phyloP scores from a whole-genome alignment of 1,140 invertebrate species.

The Anthonomus grandis region DNA sequence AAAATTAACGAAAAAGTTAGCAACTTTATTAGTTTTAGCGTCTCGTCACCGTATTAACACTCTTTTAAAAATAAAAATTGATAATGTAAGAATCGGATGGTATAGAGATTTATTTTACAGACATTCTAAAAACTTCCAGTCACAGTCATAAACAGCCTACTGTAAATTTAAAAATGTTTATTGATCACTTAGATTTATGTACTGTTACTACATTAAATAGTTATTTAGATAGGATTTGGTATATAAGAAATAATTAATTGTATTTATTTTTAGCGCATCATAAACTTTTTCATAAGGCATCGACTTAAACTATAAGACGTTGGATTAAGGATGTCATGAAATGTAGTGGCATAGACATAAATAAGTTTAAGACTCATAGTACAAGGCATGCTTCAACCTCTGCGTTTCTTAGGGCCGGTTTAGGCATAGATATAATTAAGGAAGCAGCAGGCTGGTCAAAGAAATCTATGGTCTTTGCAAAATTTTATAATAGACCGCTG shows the following conservation, averaged over 20 bases:
- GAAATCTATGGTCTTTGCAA: neutral
- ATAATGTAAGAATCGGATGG: neutral
- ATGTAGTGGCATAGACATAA: neutral
- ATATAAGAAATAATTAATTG: neutral
- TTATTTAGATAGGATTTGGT: neutral
- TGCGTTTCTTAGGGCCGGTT: neutral
- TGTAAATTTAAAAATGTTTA: neutral
- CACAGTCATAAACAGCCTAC: neutral
- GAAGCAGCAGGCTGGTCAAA: constrained; percentile 6
- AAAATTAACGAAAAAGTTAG: neutral
- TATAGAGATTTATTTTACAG: neutral
- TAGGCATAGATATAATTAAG: constrained; percentile 8
- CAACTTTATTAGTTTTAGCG: constrained; percentile 3
- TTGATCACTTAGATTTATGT: neutral
- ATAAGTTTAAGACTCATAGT: constrained; percentile 2
- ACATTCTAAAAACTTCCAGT: neutral
- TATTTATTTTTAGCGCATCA: constrained; percentile 3
- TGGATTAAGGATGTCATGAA: constrained; percentile 7
- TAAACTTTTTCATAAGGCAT: neutral
- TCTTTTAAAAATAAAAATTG: neutral
- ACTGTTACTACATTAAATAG: neutral
- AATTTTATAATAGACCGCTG: constrained; percentile 17
- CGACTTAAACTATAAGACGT: constrained; percentile 7
- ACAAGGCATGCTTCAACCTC: constrained; percentile 12
- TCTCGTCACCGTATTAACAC: constrained; percentile 1